Percentiles rank a stretch among this genome's conserved stretches.
These are phyloP conservation scores for Tenthredo notha DNA, from an alignment of 2,888 invertebrate species.

Conservation along the genomic window DNA sequence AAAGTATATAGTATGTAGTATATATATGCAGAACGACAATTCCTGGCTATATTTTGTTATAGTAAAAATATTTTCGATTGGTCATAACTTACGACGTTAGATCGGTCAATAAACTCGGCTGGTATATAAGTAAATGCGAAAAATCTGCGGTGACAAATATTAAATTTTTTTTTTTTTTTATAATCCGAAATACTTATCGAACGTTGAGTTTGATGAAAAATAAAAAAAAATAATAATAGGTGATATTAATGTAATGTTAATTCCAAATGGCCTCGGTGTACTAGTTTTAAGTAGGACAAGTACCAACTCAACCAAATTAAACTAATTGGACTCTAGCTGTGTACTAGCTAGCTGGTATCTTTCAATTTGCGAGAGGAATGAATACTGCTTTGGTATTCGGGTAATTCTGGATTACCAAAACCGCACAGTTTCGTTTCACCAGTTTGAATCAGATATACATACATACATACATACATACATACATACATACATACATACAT, in stretches of 20 bases:
- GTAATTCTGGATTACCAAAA: neutral
- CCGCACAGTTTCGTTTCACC: neutral
- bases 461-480: too few relatives aligned
- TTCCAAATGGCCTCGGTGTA: neutral
- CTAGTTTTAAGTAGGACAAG: conserved; percentile 66
- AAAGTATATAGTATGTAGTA: neutral
- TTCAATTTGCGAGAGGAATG: neutral
- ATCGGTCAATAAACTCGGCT: neutral
- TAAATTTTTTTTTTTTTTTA: neutral
- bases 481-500: neutral
- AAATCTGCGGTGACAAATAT: neutral
- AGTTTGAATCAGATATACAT: neutral
- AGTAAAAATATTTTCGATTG: neutral
- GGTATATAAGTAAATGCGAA: neutral
- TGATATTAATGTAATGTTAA: neutral
- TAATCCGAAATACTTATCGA: neutral
- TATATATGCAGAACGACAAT: neutral
- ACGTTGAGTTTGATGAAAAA: neutral
- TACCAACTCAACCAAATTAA: conserved; percentile 67
- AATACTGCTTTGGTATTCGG: neutral
- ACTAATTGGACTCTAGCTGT: conserved; percentile 65
- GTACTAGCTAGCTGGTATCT: neutral
- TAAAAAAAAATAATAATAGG: too few relatives aligned
- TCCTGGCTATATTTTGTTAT: neutral
- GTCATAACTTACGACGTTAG: neutral